Percentiles rank a stretch among this genome's conserved stretches.
These are phyloP conservation scores for Threskiornis aethiopicus DNA, from an alignment of 2,797 vertebrate genomes.

Conservation along the genomic window DNA sequence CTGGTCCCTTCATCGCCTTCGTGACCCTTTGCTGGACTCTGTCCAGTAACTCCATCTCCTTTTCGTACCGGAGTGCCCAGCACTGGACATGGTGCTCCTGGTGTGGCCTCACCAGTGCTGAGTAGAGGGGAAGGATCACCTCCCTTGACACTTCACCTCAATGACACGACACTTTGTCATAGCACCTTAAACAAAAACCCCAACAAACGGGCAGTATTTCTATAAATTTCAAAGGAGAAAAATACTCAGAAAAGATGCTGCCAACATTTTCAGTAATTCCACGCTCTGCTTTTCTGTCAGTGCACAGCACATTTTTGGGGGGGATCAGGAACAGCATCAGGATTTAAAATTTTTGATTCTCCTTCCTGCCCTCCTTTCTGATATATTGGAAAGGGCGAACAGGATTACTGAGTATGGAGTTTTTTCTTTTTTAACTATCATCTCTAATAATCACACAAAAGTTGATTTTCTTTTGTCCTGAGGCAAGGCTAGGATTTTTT, in stretches of 20 bases:
- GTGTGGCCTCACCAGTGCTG: background rate
- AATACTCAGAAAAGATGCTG: background rate
- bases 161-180: fast-evolving
- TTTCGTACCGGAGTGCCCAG: background rate
- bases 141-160: background rate
- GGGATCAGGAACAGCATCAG: fast-evolving
- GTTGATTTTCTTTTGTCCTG: fast-evolving
- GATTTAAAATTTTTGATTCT: background rate
- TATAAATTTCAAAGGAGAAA: background rate
- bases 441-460: background rate
- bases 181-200: background rate
- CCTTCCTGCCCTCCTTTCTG: background rate
- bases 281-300: background rate
- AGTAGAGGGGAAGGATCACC: background rate
- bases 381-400: background rate
- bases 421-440: background rate
- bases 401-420: fast-evolving
- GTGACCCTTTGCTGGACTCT: background rate
- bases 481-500: background rate
- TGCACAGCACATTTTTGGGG: fast-evolving
- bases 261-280: background rate
- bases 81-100: background rate
- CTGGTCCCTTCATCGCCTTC: background rate
- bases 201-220: background rate
- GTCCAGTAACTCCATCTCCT: background rate